These are phyloP conservation scores for Chelonus formosanus DNA, from an alignment of 2,888 invertebrate species.

Conservation along the genomic window DNA sequence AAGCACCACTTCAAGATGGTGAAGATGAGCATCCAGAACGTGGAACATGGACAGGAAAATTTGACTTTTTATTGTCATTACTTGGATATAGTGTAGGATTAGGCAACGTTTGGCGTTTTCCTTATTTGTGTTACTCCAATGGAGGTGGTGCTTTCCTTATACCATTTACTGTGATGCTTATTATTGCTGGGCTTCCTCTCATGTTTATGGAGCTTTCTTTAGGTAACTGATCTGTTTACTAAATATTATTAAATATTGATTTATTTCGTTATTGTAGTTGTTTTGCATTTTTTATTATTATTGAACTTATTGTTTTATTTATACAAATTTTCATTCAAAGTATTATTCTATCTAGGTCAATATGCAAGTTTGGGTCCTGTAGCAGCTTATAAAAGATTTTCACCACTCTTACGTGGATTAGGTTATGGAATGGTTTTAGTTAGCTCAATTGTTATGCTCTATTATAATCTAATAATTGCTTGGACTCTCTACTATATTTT, in stretches of 20 bases:
- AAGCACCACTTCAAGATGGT: conserved; percentile 63
- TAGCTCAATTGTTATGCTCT: conserved; percentile 79
- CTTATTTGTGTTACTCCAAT: conserved; percentile 79
- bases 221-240: conserved; percentile 56
- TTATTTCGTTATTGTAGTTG: no score
- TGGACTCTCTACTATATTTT: conserved; percentile 83
- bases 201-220: conserved; percentile 88
- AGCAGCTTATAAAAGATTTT: conserved; percentile 82
- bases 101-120: conserved; percentile 81
- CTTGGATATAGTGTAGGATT: conserved; percentile 78
- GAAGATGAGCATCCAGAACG: conserved; percentile 69
- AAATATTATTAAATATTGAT: no score
- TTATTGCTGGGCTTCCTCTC: conserved; percentile 81
- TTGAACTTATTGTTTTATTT: background rate
- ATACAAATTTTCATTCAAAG: background rate
- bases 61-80: conserved; percentile 77
- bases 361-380: conserved; percentile 82
- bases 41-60: conserved; percentile 79
- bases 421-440: conserved; percentile 82
- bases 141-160: conserved; percentile 85
- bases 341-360: conserved; percentile 67
- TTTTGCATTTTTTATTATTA: background rate
- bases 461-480: conserved; percentile 80
- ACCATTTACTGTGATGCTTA: conserved; percentile 82
- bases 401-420: conserved; percentile 78